Percentiles rank a stretch among this genome's conserved stretches.
Conservation (phyloP, 2,888 invertebrate species). For the Stegana nigrithorax region DNA sequence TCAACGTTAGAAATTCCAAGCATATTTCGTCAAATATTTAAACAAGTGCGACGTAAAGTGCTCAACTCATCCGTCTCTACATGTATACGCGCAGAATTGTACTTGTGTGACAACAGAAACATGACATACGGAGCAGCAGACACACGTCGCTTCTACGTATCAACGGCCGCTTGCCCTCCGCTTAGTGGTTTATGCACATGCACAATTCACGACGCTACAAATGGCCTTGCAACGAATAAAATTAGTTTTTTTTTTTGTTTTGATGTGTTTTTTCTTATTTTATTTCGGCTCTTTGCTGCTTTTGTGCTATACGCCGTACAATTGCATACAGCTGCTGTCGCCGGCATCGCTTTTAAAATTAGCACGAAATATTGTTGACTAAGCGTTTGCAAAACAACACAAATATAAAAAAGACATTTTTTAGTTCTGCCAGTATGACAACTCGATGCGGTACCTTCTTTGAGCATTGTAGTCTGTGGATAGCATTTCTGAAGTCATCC, state of each 20-base stretch:
- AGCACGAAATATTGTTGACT: slow-evolving; percentile 13
- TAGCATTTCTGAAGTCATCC: too few relatives aligned
- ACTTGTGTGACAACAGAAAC: not conserved
- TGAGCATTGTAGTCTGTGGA: too few relatives aligned
- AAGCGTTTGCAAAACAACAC: not conserved
- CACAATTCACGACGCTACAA: not conserved
- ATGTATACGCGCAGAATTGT: not conserved
- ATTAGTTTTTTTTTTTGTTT: not conserved
- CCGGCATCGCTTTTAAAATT: not conserved
- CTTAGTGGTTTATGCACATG: too few relatives aligned
- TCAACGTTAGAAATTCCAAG: too few relatives aligned
- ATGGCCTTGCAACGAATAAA: slow-evolving; percentile 2
- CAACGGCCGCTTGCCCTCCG: not conserved
- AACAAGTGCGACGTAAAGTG: not conserved
- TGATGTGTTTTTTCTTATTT: too few relatives aligned
- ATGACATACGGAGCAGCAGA: not conserved
- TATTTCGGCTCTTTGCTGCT: too few relatives aligned
- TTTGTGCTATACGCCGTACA: too few relatives aligned
- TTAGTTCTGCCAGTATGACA: too few relatives aligned
- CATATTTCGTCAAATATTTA: not conserved
- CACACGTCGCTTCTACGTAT: not conserved
- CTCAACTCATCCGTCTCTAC: not conserved
- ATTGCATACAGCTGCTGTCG: not conserved
- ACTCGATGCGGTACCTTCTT: too few relatives aligned
- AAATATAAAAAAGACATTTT: too few relatives aligned